Conservation (phyloP, 64 coral and sea anemone genomes). For the Actinia equina region DNA sequence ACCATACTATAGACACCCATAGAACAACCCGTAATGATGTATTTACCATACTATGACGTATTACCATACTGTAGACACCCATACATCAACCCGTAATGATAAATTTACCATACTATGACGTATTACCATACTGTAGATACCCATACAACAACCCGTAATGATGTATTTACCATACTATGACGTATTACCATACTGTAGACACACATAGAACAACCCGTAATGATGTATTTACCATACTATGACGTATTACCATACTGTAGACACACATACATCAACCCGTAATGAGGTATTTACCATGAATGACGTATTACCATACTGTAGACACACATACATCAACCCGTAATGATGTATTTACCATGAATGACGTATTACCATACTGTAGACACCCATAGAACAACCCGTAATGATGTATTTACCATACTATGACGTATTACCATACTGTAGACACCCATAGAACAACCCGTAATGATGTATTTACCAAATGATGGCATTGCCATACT, state of each 20-base stretch:
- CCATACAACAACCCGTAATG: too few species aligned
- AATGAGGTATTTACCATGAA: too few species aligned
- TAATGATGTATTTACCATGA: conserved; percentile 7
- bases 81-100: too few species aligned
- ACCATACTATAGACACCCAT: background rate
- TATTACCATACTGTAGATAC: too few species aligned
- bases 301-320: too few species aligned
- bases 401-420: background rate
- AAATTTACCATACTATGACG: too few species aligned
- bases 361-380: too few species aligned
- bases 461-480: background rate
- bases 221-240: background rate
- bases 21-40: background rate
- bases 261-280: too few species aligned
- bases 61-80: too few species aligned
- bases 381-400: background rate
- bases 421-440: background rate
- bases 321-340: background rate
- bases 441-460: background rate
- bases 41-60: too few species aligned
- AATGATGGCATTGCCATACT: background rate
- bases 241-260: too few species aligned
- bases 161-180: too few species aligned
- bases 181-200: background rate
- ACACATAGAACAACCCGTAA: background rate